These are phyloP conservation scores for Tetragnatha versicolor DNA, from an alignment of 1,140 invertebrate genomes.

Conservation along the genomic window DNA sequence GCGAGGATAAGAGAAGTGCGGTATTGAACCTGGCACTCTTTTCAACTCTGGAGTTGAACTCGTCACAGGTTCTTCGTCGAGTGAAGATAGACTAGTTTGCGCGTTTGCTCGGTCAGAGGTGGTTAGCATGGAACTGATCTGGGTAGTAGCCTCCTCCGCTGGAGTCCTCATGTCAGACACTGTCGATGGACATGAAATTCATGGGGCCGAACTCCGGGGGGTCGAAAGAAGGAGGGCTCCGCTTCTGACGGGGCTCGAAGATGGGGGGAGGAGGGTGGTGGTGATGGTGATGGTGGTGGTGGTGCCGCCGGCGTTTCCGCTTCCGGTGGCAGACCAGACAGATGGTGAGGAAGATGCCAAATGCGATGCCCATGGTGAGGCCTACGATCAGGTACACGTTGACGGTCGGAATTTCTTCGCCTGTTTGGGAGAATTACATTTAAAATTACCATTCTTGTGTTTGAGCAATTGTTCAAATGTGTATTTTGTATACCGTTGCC, in stretches of 20 bases:
- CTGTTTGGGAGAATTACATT: neutral
- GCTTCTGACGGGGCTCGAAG: slow-evolving; percentile 62
- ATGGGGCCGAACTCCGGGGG: slow-evolving; percentile 59
- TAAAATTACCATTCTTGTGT: neutral
- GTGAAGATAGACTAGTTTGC: neutral
- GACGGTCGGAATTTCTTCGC: slow-evolving; percentile 19
- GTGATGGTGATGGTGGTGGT: slow-evolving; percentile 53
- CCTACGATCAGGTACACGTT: slow-evolving; percentile 57
- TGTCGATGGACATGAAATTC: slow-evolving; percentile 45
- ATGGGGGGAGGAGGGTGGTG: slow-evolving; percentile 52
- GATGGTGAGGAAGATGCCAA: slow-evolving; percentile 56
- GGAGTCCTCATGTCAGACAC: slow-evolving; percentile 36
- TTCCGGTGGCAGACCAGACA: slow-evolving; percentile 62
- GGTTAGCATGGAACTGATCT: neutral
- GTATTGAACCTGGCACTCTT: neutral
- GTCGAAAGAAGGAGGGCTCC: slow-evolving; percentile 66
- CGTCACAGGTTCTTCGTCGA: no score
- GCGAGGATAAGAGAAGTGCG: neutral
- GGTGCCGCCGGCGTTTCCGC: slow-evolving; percentile 62
- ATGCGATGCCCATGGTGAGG: slow-evolving; percentile 52
- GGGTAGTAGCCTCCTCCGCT: neutral
- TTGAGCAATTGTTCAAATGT: no score
- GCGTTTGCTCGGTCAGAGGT: neutral
- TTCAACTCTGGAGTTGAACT: neutral
- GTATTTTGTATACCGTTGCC: no score